Conservation (phyloP, 2,888 invertebrate species). For the Eueremaeus valkanovi region DNA sequence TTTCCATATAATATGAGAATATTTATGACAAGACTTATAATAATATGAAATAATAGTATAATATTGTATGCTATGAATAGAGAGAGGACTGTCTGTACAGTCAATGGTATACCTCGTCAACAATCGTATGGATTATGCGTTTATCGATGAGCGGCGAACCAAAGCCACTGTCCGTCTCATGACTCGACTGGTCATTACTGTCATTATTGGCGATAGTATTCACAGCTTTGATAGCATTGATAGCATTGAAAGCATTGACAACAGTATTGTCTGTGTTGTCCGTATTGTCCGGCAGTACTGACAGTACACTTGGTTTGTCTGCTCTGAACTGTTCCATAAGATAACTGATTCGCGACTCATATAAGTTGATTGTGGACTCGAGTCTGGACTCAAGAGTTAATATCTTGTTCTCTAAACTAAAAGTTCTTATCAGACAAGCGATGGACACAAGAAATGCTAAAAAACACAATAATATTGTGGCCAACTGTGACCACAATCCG, state of each 20-base stretch:
- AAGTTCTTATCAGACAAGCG: slow-evolving; percentile 12
- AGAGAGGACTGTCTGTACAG: too few relatives aligned
- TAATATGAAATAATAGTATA: background rate
- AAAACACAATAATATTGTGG: background rate
- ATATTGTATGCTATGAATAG: too few relatives aligned
- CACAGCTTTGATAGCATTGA: background rate
- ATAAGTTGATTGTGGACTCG: background rate
- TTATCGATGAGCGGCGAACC: background rate
- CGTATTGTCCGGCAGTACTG: too few relatives aligned
- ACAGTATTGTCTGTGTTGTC: too few relatives aligned
- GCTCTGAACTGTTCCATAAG: too few relatives aligned
- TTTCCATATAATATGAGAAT: background rate
- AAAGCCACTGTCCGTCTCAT: background rate
- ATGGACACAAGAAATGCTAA: background rate
- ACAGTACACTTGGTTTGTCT: too few relatives aligned
- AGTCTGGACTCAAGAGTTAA: slow-evolving; percentile 2
- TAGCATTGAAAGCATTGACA: too few relatives aligned
- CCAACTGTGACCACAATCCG: background rate
- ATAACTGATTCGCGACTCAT: background rate
- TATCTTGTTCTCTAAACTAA: background rate
- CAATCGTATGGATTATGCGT: background rate
- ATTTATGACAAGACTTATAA: background rate
- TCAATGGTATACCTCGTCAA: slow-evolving; percentile 14
- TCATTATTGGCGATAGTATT: background rate
- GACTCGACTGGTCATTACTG: too few relatives aligned